Percentiles rank a stretch among this genome's conserved stretches.
phyloP scores from a whole-genome alignment of 2,888 invertebrate genomes.

The Oscheius onirici region DNA sequence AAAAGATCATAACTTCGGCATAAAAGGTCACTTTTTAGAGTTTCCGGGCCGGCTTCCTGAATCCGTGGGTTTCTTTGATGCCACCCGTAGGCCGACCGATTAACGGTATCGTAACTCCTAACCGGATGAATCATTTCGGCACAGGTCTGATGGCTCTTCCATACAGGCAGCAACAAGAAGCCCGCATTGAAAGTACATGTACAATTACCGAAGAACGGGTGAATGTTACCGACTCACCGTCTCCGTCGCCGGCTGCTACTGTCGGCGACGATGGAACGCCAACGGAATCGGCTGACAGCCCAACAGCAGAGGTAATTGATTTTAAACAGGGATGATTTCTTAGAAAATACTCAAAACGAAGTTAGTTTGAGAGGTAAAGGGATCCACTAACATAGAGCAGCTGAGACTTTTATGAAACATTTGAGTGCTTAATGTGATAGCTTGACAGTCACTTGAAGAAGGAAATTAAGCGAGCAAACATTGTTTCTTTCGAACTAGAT shows the following conservation, averaged over 20 bases:
- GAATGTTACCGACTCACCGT: conserved; percentile 32
- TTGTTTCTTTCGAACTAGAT: too few species aligned
- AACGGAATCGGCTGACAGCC: conserved; percentile 8
- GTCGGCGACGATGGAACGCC: conserved; percentile 17
- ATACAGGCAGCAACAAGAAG: neutral
- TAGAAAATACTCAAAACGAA: too few species aligned
- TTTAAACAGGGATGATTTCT: too few species aligned
- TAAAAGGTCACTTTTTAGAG: neutral
- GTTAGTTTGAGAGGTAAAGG: neutral
- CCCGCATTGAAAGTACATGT: neutral
- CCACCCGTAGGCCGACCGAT: conserved; percentile 1
- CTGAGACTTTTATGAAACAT: too few species aligned
- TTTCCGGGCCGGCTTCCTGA: conserved; percentile 28
- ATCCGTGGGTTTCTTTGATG: conserved; percentile 20
- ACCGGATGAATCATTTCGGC: neutral
- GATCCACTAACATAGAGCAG: too few species aligned
- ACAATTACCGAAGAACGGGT: conserved; percentile 18
- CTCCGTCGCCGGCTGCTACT: conserved; percentile 28
- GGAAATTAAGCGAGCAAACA: neutral
- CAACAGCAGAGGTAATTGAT: neutral
- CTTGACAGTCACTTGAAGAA: too few species aligned
- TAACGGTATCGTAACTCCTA: neutral
- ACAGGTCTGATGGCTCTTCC: neutral
- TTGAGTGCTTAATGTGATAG: too few species aligned
- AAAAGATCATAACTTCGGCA: neutral